Evolutionary conservation across 2,113 vertebrate species (phyloP).

Genomic region (Pangasianodon hypophthalmus): DNA sequence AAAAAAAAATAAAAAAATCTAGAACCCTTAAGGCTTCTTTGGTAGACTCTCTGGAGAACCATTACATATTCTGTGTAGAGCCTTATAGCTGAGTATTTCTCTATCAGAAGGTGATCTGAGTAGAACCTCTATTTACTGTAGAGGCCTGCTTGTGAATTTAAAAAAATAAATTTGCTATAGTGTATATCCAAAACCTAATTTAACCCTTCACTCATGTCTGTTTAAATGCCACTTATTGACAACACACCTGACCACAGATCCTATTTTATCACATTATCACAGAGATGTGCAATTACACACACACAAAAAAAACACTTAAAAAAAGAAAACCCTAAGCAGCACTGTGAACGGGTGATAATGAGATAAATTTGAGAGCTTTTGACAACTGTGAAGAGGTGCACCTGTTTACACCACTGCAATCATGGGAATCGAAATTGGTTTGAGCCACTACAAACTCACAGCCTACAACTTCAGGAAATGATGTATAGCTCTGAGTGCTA

Average conservation of each 20-base stretch:
- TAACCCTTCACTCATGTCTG: conserved; percentile 12
- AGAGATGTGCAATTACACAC: conserved; percentile 30
- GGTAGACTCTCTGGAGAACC: neutral
- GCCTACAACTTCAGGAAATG: conserved; percentile 9
- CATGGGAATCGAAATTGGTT: conserved; percentile 24
- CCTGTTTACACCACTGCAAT: conserved; percentile 7
- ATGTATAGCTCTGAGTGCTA: neutral
- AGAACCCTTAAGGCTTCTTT: neutral
- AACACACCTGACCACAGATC: neutral
- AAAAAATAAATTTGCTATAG: neutral
- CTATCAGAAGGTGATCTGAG: neutral
- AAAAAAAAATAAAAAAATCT: neutral
- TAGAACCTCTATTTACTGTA: neutral
- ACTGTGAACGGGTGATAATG: conserved; percentile 14
- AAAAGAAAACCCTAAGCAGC: neutral
- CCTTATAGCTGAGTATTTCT: neutral
- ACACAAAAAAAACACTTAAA: neutral
- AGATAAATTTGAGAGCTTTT: conserved; percentile 30
- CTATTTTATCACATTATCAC: neutral
- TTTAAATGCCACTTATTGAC: neutral
- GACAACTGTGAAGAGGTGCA: conserved; percentile 35
- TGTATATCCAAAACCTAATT: neutral
- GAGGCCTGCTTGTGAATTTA: neutral
- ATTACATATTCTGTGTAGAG: neutral
- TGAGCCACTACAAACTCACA: conserved; percentile 14